Conservation (phyloP, 64 coral and sea anemone species). For the Porites australiensis region DNA sequence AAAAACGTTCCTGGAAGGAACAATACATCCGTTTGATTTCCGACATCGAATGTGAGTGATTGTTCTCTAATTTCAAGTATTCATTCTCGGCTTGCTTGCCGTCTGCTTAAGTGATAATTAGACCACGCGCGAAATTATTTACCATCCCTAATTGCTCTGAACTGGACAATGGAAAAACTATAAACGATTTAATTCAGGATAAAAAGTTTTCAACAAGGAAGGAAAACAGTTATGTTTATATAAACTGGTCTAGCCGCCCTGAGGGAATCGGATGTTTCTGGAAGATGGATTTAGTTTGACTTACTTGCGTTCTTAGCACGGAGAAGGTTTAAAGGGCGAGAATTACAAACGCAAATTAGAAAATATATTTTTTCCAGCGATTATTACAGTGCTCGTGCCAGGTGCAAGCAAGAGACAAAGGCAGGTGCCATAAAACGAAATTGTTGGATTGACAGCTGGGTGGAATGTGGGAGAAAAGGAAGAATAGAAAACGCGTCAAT, state of each 20-base stretch:
- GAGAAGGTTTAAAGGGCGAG: neutral
- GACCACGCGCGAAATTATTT: constrained; percentile 75
- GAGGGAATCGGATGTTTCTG: neutral
- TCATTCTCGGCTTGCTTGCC: constrained; percentile 45
- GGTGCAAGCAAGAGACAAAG: constrained; percentile 15
- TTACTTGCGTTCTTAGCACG: neutral
- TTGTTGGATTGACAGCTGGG: constrained; percentile 69
- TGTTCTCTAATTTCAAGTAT: constrained; percentile 72
- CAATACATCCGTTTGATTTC: constrained; percentile 64
- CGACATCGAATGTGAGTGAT: constrained; percentile 57
- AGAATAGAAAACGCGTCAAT: constrained; percentile 76
- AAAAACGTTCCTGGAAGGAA: neutral
- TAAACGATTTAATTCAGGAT: constrained; percentile 72
- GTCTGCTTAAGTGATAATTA: constrained; percentile 81
- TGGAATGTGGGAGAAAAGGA: constrained; percentile 35
- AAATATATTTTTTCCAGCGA: neutral
- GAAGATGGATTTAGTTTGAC: neutral
- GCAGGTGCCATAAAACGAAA: constrained; percentile 64
- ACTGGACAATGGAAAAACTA: constrained; percentile 76
- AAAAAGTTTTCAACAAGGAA: constrained; percentile 53
- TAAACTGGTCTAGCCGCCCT: neutral
- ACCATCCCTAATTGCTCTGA: constrained; percentile 79
- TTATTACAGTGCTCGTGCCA: constrained; percentile 29
- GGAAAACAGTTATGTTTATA: constrained; percentile 33
- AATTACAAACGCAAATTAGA: neutral